Conservation (phyloP, 2,797 vertebrate genomes). For the Helostoma temminkii region DNA sequence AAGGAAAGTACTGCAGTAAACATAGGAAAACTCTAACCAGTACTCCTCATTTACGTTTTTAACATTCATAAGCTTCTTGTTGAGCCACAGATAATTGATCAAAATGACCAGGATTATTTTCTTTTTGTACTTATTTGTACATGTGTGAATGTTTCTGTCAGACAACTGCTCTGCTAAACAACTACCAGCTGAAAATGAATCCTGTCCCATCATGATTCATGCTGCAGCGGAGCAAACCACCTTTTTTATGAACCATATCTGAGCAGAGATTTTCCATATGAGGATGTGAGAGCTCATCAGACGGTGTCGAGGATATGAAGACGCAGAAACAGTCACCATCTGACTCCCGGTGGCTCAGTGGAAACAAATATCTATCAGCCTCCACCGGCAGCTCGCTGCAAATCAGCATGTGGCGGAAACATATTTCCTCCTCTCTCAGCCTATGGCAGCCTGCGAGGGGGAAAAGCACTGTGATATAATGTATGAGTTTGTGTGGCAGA, state of each 20-base stretch:
- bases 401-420: slow-evolving; percentile 68
- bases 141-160: background rate
- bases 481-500: slow-evolving; percentile 66
- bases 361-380: slow-evolving; percentile 65
- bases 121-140: too few species aligned
- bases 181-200: slow-evolving; percentile 1
- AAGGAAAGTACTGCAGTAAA: too few species aligned
- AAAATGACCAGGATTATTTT: too few species aligned
- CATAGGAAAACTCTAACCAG: too few species aligned
- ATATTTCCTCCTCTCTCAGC: slow-evolving; percentile 56
- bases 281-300: slow-evolving; percentile 52
- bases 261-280: slow-evolving; percentile 23
- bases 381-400: slow-evolving; percentile 51
- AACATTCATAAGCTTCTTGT: too few species aligned
- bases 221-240: slow-evolving; percentile 23
- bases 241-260: slow-evolving; percentile 37
- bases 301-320: slow-evolving; percentile 45
- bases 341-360: slow-evolving; percentile 48
- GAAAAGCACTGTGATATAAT: slow-evolving; percentile 56
- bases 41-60: too few species aligned
- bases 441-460: slow-evolving; percentile 42
- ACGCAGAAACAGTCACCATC: slow-evolving; percentile 48
- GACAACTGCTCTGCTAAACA: background rate
- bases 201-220: slow-evolving; percentile 10
- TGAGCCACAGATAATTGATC: too few species aligned